Base-by-base conservation (phyloP, 2,113 vertebrate species). In the Pseudorhombus dupliciocellatus region DNA sequence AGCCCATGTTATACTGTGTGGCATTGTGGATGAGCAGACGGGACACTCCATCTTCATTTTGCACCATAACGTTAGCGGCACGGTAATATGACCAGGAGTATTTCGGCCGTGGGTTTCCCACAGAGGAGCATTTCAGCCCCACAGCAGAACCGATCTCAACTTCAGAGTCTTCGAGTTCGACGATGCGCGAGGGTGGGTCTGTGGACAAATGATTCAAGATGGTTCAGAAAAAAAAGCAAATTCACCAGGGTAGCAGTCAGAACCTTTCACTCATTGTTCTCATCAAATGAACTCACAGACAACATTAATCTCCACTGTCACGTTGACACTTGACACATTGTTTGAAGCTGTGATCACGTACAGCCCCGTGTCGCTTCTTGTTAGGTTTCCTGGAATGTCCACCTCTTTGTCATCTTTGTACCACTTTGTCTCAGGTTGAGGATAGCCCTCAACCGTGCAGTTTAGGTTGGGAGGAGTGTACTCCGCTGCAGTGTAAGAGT, bases 21-120 rank as follows among this genome's bases (percentile, higher is more conserved):
- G 78, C 77, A 16, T 78, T 79, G 6, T 22, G 5, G 61, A 92
- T 88, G 24, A 31, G 5, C 26, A 92, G 66, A 68, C 4, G 53
- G 26, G 90, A 86, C 56, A 82, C 81, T 57, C 87, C 87, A n/a
- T 90, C 88, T n/a, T 87, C 83, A 37, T 52, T 57, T 44, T 50
- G 2, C 40, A 70, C 77, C 5, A 5, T 2, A 14, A 92, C 75
- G 24, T 92, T 88, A 31, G 5, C 4, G 8, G 12, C 10, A 20
- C 0, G 22, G 60, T 73, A 81, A 63, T 88, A 84, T 61, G 4
- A 20, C 90, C 90, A 92, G 7, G 4, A 22, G 48, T 91, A 91
- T 1, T 20, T 15, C 4, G 87, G 88, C 18, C 28, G 58, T 10
- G 90, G 89, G 64, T 82, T 63, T 4, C 75, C 70, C 16, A 0